phyloP scores from a whole-genome alignment of 2,888 invertebrate genomes.

The Drosophila paramelanica region DNA sequence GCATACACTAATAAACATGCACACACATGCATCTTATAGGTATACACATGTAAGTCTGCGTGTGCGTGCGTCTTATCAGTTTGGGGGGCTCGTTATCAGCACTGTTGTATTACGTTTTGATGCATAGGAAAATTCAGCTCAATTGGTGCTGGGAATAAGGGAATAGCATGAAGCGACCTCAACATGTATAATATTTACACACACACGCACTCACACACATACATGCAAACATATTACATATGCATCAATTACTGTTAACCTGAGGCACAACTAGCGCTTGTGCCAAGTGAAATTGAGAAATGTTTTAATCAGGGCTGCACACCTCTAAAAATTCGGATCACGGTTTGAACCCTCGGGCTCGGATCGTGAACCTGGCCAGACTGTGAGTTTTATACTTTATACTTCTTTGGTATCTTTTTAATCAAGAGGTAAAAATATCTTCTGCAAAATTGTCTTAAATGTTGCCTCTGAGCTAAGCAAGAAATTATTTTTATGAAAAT shows the following conservation, averaged over 20 bases:
- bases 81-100: conserved; percentile 40
- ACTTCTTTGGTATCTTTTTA: too few relatives aligned
- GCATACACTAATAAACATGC: neutral
- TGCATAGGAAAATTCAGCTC: conserved; percentile 26
- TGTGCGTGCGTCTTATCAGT: conserved; percentile 29
- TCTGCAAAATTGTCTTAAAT: too few relatives aligned
- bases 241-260: neutral
- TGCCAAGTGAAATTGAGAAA: neutral
- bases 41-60: neutral
- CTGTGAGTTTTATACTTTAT: too few relatives aligned
- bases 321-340: too few relatives aligned
- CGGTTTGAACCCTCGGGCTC: too few relatives aligned
- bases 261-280: neutral
- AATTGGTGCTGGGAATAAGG: conserved; percentile 18
- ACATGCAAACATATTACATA: neutral
- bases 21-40: neutral
- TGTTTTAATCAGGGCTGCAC: neutral
- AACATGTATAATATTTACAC: neutral
- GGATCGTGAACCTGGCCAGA: too few relatives aligned
- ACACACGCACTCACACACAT: neutral
- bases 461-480: too few relatives aligned
- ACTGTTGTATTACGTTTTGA: conserved; percentile 16
- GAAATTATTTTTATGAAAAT: too few relatives aligned
- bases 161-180: conserved; percentile 6
- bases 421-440: too few relatives aligned